These are phyloP conservation scores for Drosophila suzukii DNA, from an alignment of 1,140 invertebrate genomes.

Conservation along the genomic window DNA sequence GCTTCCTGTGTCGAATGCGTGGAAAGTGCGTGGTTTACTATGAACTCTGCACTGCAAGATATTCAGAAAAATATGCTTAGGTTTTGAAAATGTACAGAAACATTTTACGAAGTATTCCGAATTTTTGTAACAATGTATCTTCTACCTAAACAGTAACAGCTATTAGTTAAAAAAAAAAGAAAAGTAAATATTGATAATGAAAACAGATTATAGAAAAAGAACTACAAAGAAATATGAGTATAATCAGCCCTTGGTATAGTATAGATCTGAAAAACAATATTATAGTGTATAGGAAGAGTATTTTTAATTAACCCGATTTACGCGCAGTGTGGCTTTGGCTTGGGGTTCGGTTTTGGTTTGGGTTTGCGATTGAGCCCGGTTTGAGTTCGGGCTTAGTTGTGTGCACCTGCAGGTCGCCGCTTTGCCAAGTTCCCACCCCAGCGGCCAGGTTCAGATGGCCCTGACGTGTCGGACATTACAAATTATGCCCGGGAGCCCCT, in stretches of 20 bases:
- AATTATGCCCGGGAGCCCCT: constrained; percentile 73
- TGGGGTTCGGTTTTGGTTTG: constrained; percentile 6
- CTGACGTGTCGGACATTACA: constrained; percentile 80
- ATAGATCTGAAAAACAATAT: neutral
- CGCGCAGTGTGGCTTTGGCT: constrained; percentile 15
- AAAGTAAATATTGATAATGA: too few species aligned
- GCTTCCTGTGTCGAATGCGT: constrained; percentile 69
- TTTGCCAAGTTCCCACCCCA: constrained; percentile 1
- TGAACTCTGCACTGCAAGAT: constrained; percentile 4
- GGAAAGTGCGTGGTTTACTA: constrained; percentile 57
- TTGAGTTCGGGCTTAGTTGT: constrained; percentile 13
- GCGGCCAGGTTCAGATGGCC: constrained; percentile 5
- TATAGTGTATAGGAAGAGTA: too few species aligned
- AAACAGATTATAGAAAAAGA: too few species aligned
- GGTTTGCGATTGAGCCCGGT: neutral
- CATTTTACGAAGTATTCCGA: too few species aligned
- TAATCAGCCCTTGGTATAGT: neutral
- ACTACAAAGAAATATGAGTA: too few species aligned
- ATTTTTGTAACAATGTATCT: too few species aligned
- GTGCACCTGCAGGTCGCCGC: constrained; percentile 54
- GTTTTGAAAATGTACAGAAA: too few species aligned
- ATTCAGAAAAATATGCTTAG: neutral
- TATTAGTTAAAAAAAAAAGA: too few species aligned
- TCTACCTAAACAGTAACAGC: too few species aligned
- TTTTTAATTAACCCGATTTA: neutral